These are phyloP conservation scores for Huso huso DNA, from an alignment of 2,797 vertebrate species.

Conservation along the genomic window DNA sequence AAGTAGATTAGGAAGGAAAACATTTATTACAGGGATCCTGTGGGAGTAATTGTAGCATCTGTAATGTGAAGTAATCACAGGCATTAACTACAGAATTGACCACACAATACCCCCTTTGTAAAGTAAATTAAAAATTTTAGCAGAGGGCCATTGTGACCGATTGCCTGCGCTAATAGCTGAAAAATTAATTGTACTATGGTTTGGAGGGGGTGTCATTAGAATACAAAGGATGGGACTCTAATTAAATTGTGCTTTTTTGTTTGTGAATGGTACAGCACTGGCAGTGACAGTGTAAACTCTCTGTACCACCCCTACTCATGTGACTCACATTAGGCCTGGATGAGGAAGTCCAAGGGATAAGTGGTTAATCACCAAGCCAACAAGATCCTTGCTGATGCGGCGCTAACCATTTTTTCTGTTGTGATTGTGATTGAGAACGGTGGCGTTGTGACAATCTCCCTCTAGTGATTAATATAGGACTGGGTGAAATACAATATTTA, in stretches of 20 bases:
- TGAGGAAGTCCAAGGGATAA: too few species aligned
- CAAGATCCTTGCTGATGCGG: too few species aligned
- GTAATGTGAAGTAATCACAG: constrained; percentile 56
- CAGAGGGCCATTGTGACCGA: constrained; percentile 19
- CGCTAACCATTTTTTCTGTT: too few species aligned
- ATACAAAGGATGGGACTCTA: constrained; percentile 32
- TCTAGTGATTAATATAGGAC: not conserved
- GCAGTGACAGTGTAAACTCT: too few species aligned
- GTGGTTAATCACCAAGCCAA: too few species aligned
- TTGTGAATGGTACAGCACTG: too few species aligned
- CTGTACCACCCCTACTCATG: too few species aligned
- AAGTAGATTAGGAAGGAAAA: constrained; percentile 29
- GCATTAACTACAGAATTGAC: constrained; percentile 44
- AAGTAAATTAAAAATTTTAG: constrained; percentile 47
- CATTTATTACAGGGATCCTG: constrained; percentile 32
- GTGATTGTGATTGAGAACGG: not conserved
- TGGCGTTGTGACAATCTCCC: constrained; percentile 22
- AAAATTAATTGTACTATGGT: constrained; percentile 42
- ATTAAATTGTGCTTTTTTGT: too few species aligned
- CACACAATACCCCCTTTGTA: constrained; percentile 42
- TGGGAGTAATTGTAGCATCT: constrained; percentile 48
- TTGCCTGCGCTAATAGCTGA: constrained; percentile 39
- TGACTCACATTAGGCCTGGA: too few species aligned
- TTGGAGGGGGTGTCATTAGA: constrained; percentile 33
- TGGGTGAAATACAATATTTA: not conserved